These are phyloP conservation scores for Mizuhopecten yessoensis DNA, from an alignment of 1,140 invertebrate species.

Conservation along the genomic window DNA sequence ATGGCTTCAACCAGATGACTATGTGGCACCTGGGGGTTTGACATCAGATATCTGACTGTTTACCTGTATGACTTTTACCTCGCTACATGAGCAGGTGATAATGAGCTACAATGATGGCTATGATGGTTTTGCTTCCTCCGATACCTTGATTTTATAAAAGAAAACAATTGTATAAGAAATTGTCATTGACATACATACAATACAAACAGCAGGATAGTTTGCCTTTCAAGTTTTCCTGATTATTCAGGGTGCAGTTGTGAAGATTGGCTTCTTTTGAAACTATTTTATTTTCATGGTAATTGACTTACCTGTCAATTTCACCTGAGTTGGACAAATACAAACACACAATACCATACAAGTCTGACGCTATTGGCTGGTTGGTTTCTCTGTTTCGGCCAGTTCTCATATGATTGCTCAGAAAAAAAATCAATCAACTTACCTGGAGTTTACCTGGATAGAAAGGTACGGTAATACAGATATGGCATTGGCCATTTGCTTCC, in stretches of 20 bases:
- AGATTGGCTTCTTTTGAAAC: background rate
- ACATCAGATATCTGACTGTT: too few relatives aligned
- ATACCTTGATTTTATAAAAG: too few relatives aligned
- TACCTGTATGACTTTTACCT: background rate
- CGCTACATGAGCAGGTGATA: background rate
- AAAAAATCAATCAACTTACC: background rate
- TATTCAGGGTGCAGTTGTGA: background rate
- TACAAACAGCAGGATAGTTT: too few relatives aligned
- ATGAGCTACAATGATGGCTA: background rate
- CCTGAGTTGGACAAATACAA: background rate
- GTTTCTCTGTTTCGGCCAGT: background rate
- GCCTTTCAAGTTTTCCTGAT: too few relatives aligned
- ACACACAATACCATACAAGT: background rate
- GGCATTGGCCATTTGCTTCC: background rate
- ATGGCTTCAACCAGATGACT: too few relatives aligned
- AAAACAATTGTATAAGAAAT: too few relatives aligned
- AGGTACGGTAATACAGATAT: background rate
- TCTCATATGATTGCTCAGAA: background rate
- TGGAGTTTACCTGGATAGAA: background rate
- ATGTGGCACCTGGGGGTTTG: too few relatives aligned
- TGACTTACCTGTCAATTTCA: conserved; percentile 18
- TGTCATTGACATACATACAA: too few relatives aligned
- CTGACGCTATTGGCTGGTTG: background rate
- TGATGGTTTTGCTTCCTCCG: background rate
- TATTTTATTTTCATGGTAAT: background rate